phyloP scores from a whole-genome alignment of 1,140 invertebrate genomes.

The Battus philenor region DNA sequence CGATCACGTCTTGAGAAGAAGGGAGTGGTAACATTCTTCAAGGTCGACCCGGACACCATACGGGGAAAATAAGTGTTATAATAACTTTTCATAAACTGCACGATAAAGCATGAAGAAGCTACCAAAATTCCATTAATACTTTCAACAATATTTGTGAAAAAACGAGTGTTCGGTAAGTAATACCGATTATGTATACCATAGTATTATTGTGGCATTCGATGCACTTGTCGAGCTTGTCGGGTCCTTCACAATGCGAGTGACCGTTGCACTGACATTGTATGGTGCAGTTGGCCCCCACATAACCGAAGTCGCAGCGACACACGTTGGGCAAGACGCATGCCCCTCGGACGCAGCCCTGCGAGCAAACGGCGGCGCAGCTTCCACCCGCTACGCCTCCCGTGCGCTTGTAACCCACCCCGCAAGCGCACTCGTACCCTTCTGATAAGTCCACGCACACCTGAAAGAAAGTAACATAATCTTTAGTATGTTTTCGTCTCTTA shows the following conservation, averaged over 20 bases:
- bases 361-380: conserved; percentile 88
- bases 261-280: conserved; percentile 96
- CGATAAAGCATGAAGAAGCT: too few species aligned
- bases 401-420: conserved; percentile 83
- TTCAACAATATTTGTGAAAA: too few species aligned
- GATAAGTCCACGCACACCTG: conserved; percentile 82
- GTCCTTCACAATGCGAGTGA: conserved; percentile 93
- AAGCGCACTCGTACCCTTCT: conserved; percentile 89
- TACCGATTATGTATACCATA: too few species aligned
- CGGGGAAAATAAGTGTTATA: too few species aligned
- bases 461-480: neutral
- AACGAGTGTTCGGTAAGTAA: too few species aligned
- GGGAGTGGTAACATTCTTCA: too few species aligned
- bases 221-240: conserved; percentile 88
- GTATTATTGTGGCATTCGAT: conserved; percentile 94
- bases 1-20: too few species aligned
- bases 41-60: too few species aligned
- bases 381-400: conserved; percentile 85
- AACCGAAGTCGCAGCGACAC: conserved; percentile 96
- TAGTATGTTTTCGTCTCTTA: neutral
- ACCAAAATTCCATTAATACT: too few species aligned
- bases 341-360: conserved; percentile 92
- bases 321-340: conserved; percentile 89
- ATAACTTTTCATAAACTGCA: too few species aligned
- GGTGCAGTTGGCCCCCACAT: conserved; percentile 94